A percentile compares a stretch with the other conserved stretches of the same genome.
These are phyloP conservation scores for Arctia plantaginis DNA, from an alignment of 2,888 invertebrate species.

Conservation along the genomic window DNA sequence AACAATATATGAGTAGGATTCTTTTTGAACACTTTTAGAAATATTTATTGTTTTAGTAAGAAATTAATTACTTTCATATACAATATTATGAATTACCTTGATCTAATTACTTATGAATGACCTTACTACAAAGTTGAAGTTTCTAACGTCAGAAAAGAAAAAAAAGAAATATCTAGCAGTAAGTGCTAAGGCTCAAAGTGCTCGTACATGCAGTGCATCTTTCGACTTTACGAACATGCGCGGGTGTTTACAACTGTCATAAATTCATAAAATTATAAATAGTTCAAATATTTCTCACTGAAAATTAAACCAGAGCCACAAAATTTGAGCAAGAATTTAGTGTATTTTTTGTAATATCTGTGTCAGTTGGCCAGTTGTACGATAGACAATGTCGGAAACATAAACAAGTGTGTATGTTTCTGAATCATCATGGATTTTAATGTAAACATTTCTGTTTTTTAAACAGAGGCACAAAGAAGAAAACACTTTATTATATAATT, in stretches of 20 bases:
- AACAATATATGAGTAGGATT: too few species aligned
- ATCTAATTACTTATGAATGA: slow-evolving; percentile 23
- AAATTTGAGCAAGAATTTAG: background rate
- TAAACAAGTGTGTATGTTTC: background rate
- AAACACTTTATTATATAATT: too few species aligned
- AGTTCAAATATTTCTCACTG: background rate
- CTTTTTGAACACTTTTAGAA: too few species aligned
- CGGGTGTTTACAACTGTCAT: background rate
- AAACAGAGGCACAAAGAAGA: background rate
- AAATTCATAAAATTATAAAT: background rate
- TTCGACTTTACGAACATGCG: background rate
- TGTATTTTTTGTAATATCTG: background rate
- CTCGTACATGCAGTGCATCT: slow-evolving; percentile 13
- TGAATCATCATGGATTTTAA: background rate
- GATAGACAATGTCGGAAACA: background rate
- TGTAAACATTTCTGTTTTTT: background rate
- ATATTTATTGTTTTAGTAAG: too few species aligned
- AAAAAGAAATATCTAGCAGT: slow-evolving; percentile 26
- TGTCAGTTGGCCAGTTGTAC: background rate
- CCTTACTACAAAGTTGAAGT: slow-evolving; percentile 30
- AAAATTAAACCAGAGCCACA: background rate
- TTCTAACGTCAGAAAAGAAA: slow-evolving; percentile 41
- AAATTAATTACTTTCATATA: background rate
- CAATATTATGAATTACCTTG: slow-evolving; percentile 28
- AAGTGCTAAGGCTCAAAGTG: slow-evolving; percentile 13